Base-by-base conservation (phyloP, 1,140 invertebrate genomes). In the Diachasma alloeum region DNA sequence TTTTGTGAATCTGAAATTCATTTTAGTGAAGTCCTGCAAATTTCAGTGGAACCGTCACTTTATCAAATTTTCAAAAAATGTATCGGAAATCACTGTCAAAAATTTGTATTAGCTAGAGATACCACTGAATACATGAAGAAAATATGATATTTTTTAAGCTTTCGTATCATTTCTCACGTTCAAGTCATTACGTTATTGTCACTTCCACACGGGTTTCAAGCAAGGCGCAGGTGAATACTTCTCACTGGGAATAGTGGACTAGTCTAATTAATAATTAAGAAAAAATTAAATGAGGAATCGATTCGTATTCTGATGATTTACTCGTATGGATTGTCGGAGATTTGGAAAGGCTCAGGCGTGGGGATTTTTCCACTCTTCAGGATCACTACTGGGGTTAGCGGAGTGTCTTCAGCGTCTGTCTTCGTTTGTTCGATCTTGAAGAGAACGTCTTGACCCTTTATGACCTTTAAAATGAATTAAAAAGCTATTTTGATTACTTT, bases 401-500 rank as follows among this genome's bases (percentile, higher is more conserved):
- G 96, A 46, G 90, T 88, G 83, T 97, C 96, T 31, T 94, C 90
- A 0, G 88, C 88, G 82, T 96, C 94, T 0, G 96, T 97, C 79
- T 93, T 93, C 0, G 92, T 92, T 80, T 95, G 92, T 85, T 98
- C 96, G 76, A 98, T 94, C 80, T 94, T 93, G 83, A 96, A 95
- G 0, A 98, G 93, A 0, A 97, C 89, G 78, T 95, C 94, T 88
- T 96, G 92, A n/a, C 97, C 97, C 79, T 93, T 92, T 3, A 95
- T 86, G 0, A 96, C 94, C 93, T 95, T 78, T 36, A 76, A 76
- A 17, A 67, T 1, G 0, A 36, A 8, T 48, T 48, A n/a, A 15
- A 15, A 48, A 5, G 44, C 3, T 48, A 15, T 48, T 48, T 48
- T 37, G n/a, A n/a, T n/a, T n/a, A n/a, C n/a, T n/a, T n/a, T n/a